Evolutionary conservation across 2,888 invertebrate genomes (phyloP), one percentile per base, ranked within the genome.

Genomic region (Periphyllus acericola): DNA sequence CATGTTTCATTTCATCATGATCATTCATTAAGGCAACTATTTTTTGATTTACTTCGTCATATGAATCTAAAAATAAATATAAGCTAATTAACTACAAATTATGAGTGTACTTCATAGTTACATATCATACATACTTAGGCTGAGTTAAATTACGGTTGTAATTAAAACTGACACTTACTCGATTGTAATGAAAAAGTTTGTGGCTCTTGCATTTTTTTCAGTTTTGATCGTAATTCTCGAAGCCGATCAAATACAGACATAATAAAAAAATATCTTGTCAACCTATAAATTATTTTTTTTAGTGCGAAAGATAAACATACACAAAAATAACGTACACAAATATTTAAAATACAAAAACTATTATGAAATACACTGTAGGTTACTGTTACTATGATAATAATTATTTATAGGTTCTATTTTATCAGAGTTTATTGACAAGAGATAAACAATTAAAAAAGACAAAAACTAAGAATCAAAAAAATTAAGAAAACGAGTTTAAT

Each of bases 1-100:
- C 17, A 25, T 75, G 40, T 21, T 66, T 60, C 8, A 84, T 25
- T 84, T 84, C 55, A 32, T 76, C 25, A 17, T 76, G 34, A 40
- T 25, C 21, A 25, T 66, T 29, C 29, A 40, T 36, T 32, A 84
- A 40, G 32, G 6, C 66, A 66, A 21, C 21, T 3, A 66, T 32
- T 40, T 84, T 66, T 21, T 9, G 75, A 40, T 66, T 17, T 8
- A 25, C 21, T 17, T 32, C 83, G 14, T 46, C 55, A 11, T 74
- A 29, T 36, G n/a, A 0, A 21, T 74, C 83, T 74, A 55, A n/a
- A n/a, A 29, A 21, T 60, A 36, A 14, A 14, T 25, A 14, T 60
- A 11, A 0, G 6, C 60, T 25, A 60, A 25, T 60, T 25, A 60
- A 60, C 8, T 60, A 60, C 4, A 21, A 60, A 6, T 60, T 60